Base-by-base conservation (phyloP, 2,888 invertebrate species). In the Hypselothyrea guttata region DNA sequence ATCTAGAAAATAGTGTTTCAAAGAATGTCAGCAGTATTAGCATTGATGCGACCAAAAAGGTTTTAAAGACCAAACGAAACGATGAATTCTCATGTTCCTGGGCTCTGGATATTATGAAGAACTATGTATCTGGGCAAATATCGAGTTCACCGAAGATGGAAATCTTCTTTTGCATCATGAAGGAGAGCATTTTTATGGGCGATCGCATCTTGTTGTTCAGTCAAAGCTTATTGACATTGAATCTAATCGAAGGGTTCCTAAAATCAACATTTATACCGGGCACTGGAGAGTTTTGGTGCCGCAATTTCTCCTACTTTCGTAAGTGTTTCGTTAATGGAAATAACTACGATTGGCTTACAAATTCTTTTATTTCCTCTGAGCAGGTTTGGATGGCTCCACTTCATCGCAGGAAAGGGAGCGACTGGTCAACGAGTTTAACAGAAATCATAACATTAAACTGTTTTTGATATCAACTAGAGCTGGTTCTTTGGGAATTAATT, bases 381-480 rank as follows among this genome's bases (percentile, higher is more conserved):
- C 78, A 95, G 95, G 97, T 58, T 91, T 99, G 74, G 99, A 99
- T 90, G 99, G 99, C 16, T 97, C 97, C 31, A 99, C 99, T 0
- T 94, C 96, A 72, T 97, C 97, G 0, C 91, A 96, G 62, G 99
- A 99, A 88, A 92, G 99, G 60, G 99, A 99, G 89, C 97, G 97
- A 87, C 91, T 99, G 16, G 98, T 99, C 63, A 97, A 98, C 89
- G 96, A 97, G 88, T 99, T 99, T 90, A 99, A 99, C 88, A 92
- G 94, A 0, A 97, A 97, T 90, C 93, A 94, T 1, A 94, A 94
- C 81, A 93, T 98, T 45, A 95, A 96, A 88, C 90, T 99, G 66
- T 99, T 99, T 90, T 92, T 99, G 52, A 97, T 99, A 34, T 99
- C 98, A 0, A 99, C 99, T 0, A 93, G 97, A 75, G 98, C 98